Evolutionary conservation across 1,140 invertebrate genomes (phyloP), one percentile per base, ranked within the genome.

Genomic region (Lerema accius): DNA sequence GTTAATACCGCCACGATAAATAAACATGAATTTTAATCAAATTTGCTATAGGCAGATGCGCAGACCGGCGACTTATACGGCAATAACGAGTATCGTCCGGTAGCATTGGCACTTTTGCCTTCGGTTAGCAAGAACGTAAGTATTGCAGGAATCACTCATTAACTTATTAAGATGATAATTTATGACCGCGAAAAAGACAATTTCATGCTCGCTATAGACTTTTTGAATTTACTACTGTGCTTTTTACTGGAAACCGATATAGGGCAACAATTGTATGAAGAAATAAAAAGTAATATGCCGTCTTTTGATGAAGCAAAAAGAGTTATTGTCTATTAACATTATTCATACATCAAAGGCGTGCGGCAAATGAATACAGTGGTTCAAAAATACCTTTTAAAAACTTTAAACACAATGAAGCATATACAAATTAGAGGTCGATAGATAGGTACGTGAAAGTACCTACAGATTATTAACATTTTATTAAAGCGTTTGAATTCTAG

Each of bases 131-230:
- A 89, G 88, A 90, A 87, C 74, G 51, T 40, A 82, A 76, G 75
- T 78, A 89, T 90, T 82, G 76, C 63, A 76, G 78, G 83, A 83
- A 86, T 86, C 79, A 86, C 84, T 86, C 88, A 86, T 88, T 88
- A 84, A 87, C 81, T 88, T 88, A 89, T 90, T 88, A 89, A 82
- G 82, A 88, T 90, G 85, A 82, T 89, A 89, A 88, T 90, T 86
- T 88, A 90, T 88, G 80, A 78, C 73, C 71, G 65, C 68, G 65
- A 67, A 68, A 59, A 74, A 77, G 73, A 80, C 80, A 80, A 86
- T 89, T 89, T 82, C 78, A 76, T 78, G 76, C 71, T 79, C 48
- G 66, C 73, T 69, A 73, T 73, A 63, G 49, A 71, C 48, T 40
- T 28, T 19, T 62, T 63, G 66, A 59, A 63, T 70, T 63, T 69